A percentile compares a stretch with the other conserved stretches of the same genome.
These are phyloP conservation scores for Brenthis hecate DNA, from an alignment of 2,888 invertebrate genomes.

Conservation along the genomic window DNA sequence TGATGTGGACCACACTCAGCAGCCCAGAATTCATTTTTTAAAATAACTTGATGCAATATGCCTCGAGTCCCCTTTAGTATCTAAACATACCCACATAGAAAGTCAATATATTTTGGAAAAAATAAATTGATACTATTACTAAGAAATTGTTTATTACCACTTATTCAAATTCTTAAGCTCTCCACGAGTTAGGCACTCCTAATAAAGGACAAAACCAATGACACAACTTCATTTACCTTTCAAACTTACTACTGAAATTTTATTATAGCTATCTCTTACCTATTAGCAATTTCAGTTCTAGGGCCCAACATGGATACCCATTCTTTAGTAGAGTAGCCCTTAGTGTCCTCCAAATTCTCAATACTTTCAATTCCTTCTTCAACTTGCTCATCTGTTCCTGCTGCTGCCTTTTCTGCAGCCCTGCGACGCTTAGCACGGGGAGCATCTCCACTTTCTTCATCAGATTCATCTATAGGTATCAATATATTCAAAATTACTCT, in stretches of 20 bases:
- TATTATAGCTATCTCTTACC: slow-evolving; percentile 56
- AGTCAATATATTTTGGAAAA: too few relatives aligned
- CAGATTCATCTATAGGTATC: slow-evolving; percentile 86
- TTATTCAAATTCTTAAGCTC: too few relatives aligned
- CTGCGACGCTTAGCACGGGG: slow-evolving; percentile 87
- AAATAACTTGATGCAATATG: too few relatives aligned
- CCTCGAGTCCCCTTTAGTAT: too few relatives aligned
- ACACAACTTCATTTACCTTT: too few relatives aligned
- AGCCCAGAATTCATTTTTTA: too few relatives aligned
- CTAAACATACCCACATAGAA: too few relatives aligned
- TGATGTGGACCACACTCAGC: too few relatives aligned
- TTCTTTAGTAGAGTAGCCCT: slow-evolving; percentile 96
- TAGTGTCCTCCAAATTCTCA: slow-evolving; percentile 98
- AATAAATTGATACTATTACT: too few relatives aligned
- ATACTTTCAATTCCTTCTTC: slow-evolving; percentile 96
- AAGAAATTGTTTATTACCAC: too few relatives aligned
- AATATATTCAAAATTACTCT: not conserved
- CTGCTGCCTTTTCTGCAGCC: slow-evolving; percentile 93
- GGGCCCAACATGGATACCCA: slow-evolving; percentile 99
- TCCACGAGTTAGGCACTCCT: too few relatives aligned
- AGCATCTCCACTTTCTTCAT: slow-evolving; percentile 87
- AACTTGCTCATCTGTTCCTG: slow-evolving; percentile 87
- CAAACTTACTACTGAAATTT: not conserved
- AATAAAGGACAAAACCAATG: too few relatives aligned
- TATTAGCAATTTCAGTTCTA: slow-evolving; percentile 96